Percentiles rank a stretch among this genome's conserved stretches.
Conservation (phyloP, 2,888 invertebrate genomes). For the Philaethria dido region DNA sequence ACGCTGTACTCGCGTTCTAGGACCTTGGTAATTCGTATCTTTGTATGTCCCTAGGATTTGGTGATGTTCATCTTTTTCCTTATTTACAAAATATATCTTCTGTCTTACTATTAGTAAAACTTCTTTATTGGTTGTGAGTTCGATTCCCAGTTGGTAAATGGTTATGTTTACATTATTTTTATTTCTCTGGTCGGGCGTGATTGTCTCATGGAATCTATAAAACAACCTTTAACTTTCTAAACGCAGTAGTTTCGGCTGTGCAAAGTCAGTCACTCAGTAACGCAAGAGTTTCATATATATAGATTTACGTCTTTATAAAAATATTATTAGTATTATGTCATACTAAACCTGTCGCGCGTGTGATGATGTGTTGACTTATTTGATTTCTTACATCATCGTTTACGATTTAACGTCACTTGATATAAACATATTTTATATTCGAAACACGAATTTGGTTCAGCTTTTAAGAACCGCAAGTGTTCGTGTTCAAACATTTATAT, state of each 20-base stretch:
- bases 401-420: not conserved
- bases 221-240: no score
- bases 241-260: no score
- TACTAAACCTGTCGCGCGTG: not conserved
- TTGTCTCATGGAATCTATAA: no score
- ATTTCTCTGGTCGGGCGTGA: no score
- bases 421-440: conserved; percentile 13
- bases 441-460: conserved; percentile 14
- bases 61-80: no score
- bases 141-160: not conserved
- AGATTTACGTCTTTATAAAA: not conserved
- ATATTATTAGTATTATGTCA: conserved; percentile 9
- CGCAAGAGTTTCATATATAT: no score
- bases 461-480: conserved; percentile 11
- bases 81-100: not conserved
- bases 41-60: conserved; percentile 26
- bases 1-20: conserved; percentile 28
- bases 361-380: conserved; percentile 10
- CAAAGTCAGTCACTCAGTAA: no score
- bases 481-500: conserved; percentile 9
- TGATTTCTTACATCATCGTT: conserved; percentile 24
- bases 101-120: no score
- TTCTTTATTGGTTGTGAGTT: not conserved
- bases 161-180: not conserved
- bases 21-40: conserved; percentile 41